Evolutionary conservation across 2,888 invertebrate species (phyloP), one percentile per base, ranked within the genome.

Genomic region (Pachliopta kotzebuea): DNA sequence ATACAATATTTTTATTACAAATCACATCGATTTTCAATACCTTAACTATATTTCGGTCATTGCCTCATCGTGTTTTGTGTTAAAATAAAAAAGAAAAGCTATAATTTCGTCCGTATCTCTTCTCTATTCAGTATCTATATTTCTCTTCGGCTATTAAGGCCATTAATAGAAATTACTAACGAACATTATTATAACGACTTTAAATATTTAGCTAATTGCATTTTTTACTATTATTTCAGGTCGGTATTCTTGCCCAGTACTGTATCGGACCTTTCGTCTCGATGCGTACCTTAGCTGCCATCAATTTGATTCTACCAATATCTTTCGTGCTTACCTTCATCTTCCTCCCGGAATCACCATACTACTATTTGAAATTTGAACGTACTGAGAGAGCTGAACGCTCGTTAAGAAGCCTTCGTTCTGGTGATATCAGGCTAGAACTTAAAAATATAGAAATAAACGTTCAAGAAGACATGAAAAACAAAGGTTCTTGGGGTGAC

Each of bases 301-400:
- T 94, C 77, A 94, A 93, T 76, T 83, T 93, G 70, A 78, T 92
- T 68, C 84, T 94, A 62, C 93, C 94, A 17, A 79, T 94, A 45
- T 71, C 93, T 49, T 93, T 94, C 73, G 80, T 94, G 29, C 62
- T 93, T 20, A 82, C 90, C 21, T 93, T 94, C 78, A 80, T 93
- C 45, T 93, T 93, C 76, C 89, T 95, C 78, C 95, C 95, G n/a
- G 95, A 96, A 85, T 93, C 94, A 69, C 95, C 95, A 20, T 92
- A 94, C 72, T 93, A 90, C 78, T 89, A 92, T 71, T 80, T 93
- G 68, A 88, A 90, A 74, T 92, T 90, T 69, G 92, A 91, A 71
- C 86, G 92, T 69, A 90, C 87, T 65, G 86, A 90, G 67, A 92
- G 92, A 73, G 94, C 94, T 6, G 88, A 92, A 70, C 79, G 89